A percentile compares a stretch with the other conserved stretches of the same genome.
Evolutionary conservation across 1,140 invertebrate species (phyloP).

Genomic region (Thaumatotibia leucotreta): DNA sequence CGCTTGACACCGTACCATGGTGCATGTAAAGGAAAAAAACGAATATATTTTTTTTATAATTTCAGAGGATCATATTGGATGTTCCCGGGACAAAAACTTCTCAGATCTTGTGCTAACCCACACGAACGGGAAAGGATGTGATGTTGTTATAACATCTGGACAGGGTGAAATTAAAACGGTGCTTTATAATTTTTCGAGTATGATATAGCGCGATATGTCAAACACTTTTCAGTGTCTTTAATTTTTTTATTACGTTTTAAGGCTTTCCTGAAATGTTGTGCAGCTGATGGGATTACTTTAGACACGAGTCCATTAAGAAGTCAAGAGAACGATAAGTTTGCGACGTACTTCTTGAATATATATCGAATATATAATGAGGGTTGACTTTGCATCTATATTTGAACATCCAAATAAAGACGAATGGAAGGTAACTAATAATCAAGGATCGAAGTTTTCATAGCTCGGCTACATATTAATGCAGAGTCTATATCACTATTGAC

Average conservation of each 20-base stretch:
- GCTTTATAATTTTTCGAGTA: constrained; percentile 4
- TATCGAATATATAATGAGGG: constrained; percentile 20
- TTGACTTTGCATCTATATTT: constrained; percentile 37
- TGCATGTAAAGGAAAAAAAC: too few species aligned
- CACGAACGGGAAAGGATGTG: constrained; percentile 20
- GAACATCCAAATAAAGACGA: constrained; percentile 13
- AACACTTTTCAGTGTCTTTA: neutral
- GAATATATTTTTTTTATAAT: too few species aligned
- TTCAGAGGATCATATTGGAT: constrained; percentile 23
- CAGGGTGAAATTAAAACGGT: constrained; percentile 11
- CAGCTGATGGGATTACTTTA: constrained; percentile 19
- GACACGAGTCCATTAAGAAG: neutral
- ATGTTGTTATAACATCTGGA: constrained; percentile 39
- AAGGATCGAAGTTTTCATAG: too few species aligned
- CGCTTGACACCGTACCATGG: too few species aligned
- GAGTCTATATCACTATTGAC: too few species aligned
- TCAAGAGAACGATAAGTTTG: constrained; percentile 15
- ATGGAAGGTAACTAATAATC: constrained; percentile 32
- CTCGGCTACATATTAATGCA: too few species aligned
- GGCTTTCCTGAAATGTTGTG: constrained; percentile 47
- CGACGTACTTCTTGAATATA: constrained; percentile 25
- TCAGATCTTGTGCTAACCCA: constrained; percentile 15
- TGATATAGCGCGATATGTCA: too few species aligned
- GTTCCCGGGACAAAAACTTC: constrained; percentile 21
- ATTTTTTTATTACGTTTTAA: neutral